Conservation (phyloP, 2,113 vertebrate species). For the Phoxinus phoxinus region DNA sequence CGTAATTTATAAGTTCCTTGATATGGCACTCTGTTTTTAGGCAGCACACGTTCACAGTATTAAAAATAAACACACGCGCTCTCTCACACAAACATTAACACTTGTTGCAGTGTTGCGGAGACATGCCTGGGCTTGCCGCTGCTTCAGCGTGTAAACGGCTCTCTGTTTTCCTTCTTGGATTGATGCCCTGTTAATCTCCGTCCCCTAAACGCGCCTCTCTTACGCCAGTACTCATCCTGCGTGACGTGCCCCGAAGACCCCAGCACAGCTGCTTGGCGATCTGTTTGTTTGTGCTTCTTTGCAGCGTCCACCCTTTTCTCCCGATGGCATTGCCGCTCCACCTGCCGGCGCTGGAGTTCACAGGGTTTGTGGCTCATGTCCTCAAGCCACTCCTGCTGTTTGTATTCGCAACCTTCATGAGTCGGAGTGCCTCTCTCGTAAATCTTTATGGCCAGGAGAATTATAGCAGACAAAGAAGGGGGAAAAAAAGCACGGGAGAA, state of each 20-base stretch:
- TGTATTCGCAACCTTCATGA: background rate
- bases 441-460: slow-evolving; percentile 66
- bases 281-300: slow-evolving; percentile 51
- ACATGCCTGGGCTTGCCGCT: slow-evolving; percentile 79
- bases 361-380: slow-evolving; percentile 46
- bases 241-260: slow-evolving; percentile 9
- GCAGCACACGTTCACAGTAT: background rate
- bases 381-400: slow-evolving; percentile 46
- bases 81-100: background rate
- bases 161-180: slow-evolving; percentile 73
- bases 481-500: background rate
- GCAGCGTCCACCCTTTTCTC: slow-evolving; percentile 34
- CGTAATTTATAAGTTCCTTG: slow-evolving; percentile 14
- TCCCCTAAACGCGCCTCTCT: slow-evolving; percentile 58
- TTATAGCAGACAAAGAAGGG: slow-evolving; percentile 33
- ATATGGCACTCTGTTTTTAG: background rate
- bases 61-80: background rate
- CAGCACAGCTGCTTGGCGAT: slow-evolving; percentile 50
- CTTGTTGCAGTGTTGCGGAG: slow-evolving; percentile 64
- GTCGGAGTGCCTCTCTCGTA: slow-evolving; percentile 58
- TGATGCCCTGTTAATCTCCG: slow-evolving; percentile 67
- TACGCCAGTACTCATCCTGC: slow-evolving; percentile 22
- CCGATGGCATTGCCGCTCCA: slow-evolving; percentile 42
- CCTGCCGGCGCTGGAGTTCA: slow-evolving; percentile 59
- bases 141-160: slow-evolving; percentile 26